Percentiles rank a stretch among this genome's conserved stretches.
Conservation (phyloP, 2,888 invertebrate species). For the Leptura quadrifasciata region DNA sequence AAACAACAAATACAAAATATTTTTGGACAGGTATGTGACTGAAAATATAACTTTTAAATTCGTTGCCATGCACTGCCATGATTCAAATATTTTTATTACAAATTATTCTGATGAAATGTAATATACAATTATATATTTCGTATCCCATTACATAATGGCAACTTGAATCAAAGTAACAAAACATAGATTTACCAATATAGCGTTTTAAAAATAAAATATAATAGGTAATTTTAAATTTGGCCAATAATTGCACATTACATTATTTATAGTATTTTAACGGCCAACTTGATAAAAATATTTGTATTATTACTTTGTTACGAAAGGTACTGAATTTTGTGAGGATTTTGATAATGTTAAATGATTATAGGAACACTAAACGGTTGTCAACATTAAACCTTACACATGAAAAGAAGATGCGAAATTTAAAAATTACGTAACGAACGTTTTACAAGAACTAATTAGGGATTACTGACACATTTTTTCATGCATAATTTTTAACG, state of each 20-base stretch:
- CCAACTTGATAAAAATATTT: conserved; percentile 30
- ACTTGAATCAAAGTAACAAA: conserved; percentile 31
- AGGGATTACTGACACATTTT: background rate
- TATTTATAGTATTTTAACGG: conserved; percentile 21
- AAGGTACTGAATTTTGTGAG: background rate
- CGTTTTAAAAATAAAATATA: conserved; percentile 30
- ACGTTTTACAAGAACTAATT: background rate
- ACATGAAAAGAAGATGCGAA: background rate
- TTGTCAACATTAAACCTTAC: conserved; percentile 1
- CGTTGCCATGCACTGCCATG: background rate
- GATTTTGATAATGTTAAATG: conserved; percentile 45
- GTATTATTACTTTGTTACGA: conserved; percentile 13
- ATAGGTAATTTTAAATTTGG: conserved; percentile 17
- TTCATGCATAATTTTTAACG: conserved; percentile 1
- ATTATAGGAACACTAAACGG: conserved; percentile 28
- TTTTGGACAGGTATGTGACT: background rate
- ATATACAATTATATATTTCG: conserved; percentile 19
- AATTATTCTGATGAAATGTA: background rate
- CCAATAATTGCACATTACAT: conserved; percentile 35
- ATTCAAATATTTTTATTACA: conserved; percentile 31
- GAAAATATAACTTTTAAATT: background rate
- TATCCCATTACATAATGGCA: background rate
- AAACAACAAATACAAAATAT: background rate
- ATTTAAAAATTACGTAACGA: background rate
- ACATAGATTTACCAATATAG: conserved; percentile 32